Conservation (phyloP, 2,113 vertebrate genomes). For the Benitochromis conjunctus region DNA sequence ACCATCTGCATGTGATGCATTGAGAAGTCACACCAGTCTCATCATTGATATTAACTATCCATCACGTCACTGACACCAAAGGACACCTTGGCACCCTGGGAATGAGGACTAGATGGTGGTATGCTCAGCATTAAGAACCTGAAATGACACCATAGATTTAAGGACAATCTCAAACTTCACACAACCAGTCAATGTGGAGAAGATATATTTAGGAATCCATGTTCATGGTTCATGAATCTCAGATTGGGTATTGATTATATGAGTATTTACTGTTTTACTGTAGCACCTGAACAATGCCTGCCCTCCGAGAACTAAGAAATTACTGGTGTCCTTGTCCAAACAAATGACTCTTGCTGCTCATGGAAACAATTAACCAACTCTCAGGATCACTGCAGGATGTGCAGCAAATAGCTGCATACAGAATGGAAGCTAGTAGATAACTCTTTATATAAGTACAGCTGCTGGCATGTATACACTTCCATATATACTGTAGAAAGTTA, state of each 20-base stretch:
- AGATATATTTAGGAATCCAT: neutral
- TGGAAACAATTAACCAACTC: neutral
- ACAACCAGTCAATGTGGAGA: neutral
- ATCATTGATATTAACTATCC: neutral
- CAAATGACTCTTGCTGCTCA: neutral
- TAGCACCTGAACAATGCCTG: neutral
- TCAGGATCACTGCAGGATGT: neutral
- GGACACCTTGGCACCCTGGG: neutral
- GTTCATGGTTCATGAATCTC: neutral
- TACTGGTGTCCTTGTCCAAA: neutral
- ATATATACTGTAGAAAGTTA: neutral
- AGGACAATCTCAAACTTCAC: neutral
- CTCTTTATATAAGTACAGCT: neutral
- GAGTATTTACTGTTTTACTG: neutral
- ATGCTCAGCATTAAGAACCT: neutral
- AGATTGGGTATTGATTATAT: constrained; percentile 10
- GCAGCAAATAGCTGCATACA: neutral
- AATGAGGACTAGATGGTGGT: neutral
- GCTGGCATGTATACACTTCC: neutral
- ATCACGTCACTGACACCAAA: neutral
- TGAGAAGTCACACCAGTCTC: neutral
- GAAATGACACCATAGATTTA: neutral
- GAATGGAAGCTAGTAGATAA: neutral
- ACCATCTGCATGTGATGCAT: neutral
- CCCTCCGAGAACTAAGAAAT: neutral